Conservation (phyloP, 1,140 invertebrate genomes). For the Drosophila simulans region DNA sequence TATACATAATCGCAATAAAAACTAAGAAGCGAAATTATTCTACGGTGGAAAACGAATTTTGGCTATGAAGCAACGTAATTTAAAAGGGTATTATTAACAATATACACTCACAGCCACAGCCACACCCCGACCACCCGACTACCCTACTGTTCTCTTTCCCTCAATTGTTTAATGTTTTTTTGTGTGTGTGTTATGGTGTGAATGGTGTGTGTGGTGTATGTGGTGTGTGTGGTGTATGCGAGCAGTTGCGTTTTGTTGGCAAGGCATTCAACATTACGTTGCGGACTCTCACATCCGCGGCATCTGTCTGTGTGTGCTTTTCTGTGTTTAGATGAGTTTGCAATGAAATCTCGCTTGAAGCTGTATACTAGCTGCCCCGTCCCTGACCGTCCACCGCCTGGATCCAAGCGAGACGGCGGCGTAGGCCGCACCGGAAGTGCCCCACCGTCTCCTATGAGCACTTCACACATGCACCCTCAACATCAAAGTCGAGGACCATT, state of each 20-base stretch:
- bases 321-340: constrained; percentile 42
- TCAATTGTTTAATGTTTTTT: constrained; percentile 1
- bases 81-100: constrained; percentile 60
- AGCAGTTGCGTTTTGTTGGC: constrained; percentile 71
- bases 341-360: constrained; percentile 57
- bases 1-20: constrained; percentile 50
- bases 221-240: constrained; percentile 40
- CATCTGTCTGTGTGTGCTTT: constrained; percentile 26
- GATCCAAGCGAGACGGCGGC: constrained; percentile 9
- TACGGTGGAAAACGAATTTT: constrained; percentile 79
- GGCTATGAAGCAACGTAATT: constrained; percentile 73
- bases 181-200: constrained; percentile 15
- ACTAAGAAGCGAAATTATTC: constrained; percentile 76
- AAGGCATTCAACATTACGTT: constrained; percentile 75
- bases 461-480: constrained; percentile 88
- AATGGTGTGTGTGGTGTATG: constrained; percentile 20
- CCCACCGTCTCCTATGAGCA: constrained; percentile 81
- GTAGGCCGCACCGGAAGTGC: constrained; percentile 19
- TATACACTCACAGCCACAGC: constrained; percentile 60
- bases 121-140: constrained; percentile 36
- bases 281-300: constrained; percentile 39
- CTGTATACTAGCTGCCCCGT: constrained; percentile 29
- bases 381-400: constrained; percentile 5
- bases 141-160: not conserved
- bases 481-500: constrained; percentile 98